Conservation (phyloP, 2,888 invertebrate genomes). For the Petrolisthes manimaculis region DNA sequence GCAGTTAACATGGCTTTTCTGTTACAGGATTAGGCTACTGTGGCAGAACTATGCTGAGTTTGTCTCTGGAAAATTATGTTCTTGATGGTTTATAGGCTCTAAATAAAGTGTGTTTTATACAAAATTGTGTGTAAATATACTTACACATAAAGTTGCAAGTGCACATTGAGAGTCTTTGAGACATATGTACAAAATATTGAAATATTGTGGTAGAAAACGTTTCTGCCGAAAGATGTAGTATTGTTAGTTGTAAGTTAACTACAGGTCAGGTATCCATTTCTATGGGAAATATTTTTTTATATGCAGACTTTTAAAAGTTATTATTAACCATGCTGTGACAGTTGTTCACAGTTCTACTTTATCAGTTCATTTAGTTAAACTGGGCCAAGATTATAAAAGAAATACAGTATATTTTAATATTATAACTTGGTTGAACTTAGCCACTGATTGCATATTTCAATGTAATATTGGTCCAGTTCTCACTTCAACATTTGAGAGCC, state of each 20-base stretch:
- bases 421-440: too few relatives aligned
- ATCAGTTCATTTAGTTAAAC: neutral
- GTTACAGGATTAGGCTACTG: too few relatives aligned
- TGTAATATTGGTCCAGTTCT: too few relatives aligned
- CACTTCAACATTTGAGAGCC: too few relatives aligned
- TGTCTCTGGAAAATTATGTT: neutral
- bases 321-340: neutral
- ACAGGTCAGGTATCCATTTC: neutral
- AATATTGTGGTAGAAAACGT: neutral
- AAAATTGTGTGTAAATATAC: too few relatives aligned
- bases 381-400: neutral
- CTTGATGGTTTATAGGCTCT: too few relatives aligned
- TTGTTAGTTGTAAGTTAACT: neutral
- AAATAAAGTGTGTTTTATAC: too few relatives aligned
- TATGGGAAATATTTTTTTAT: neutral
- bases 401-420: too few relatives aligned
- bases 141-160: too few relatives aligned
- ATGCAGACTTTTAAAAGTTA: neutral
- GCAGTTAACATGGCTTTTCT: too few relatives aligned
- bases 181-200: neutral
- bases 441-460: too few relatives aligned
- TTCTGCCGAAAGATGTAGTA: conserved; percentile 1
- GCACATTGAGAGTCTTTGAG: neutral
- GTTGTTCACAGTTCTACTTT: neutral
- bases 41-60: too few relatives aligned